Base-by-base conservation (phyloP, 1,140 invertebrate genomes). In the Stegodyphus dumicola region DNA sequence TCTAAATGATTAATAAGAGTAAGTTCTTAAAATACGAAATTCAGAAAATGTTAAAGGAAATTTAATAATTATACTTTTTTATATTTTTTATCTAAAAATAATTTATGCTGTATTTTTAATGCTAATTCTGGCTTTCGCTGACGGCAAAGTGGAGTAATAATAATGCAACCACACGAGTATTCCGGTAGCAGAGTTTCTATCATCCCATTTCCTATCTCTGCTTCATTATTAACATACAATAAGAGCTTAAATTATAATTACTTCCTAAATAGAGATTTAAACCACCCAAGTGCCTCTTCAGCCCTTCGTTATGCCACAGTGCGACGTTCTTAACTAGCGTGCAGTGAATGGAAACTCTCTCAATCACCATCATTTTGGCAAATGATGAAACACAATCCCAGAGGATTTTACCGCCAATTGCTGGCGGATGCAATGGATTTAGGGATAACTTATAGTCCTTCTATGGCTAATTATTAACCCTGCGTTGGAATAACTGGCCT, bases 361-460 rank as follows among this genome's bases (percentile, higher is more conserved):
- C 9, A 17, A 51, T 65, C 60, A 17, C 15, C 10, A 77, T 66
- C 48, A 17, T 48, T 33, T 33, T 51, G 6, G 60, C 10, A 15
- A 77, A 65, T 66, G 75, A 49, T 18, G 60, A 66, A 77, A 77
- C 17, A 15, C 75, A 77, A 77, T 66, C 60, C 54, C 75, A 9
- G 7, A 53, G 60, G 75, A 77, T 77, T 54, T 64, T 49, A 65
- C 75, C 2, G n/a, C 60, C n/a, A 77, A 65, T 77, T 11, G 33
- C 54, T 33, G 48, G n/a, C 48, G n/a, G 56, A 51, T 66, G 10
- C 56, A 11, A n/a, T 66, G 56, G 60, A 52, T 51, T 66, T 77
- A 17, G 17, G 60, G 75, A 66, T 51, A 65, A 77, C 56, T 77
- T 15, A 52, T 65, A 51, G 60, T 13, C 60, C 56, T 66, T 77